Conservation (phyloP, 1,140 invertebrate species). For the Leptinotarsa lineolata region DNA sequence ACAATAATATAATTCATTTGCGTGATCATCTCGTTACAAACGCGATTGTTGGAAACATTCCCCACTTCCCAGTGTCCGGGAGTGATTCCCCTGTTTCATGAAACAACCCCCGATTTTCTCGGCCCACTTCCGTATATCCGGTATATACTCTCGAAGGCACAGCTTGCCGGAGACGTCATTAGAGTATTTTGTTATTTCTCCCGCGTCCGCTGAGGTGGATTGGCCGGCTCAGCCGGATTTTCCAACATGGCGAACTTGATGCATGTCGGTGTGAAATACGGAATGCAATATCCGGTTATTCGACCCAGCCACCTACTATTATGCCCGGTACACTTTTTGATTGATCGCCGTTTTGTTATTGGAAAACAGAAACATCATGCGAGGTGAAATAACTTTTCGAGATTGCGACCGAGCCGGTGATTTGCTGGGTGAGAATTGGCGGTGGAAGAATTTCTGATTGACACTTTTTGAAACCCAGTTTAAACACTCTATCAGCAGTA, state of each 20-base stretch:
- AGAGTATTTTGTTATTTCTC: constrained; percentile 6
- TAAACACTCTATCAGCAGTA: no score
- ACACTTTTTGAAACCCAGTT: no score
- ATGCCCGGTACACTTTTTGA: constrained; percentile 2
- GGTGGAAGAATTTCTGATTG: no score
- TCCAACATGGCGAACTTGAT: neutral
- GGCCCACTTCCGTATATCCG: neutral
- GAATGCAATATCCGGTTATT: constrained; percentile 6
- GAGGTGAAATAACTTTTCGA: neutral
- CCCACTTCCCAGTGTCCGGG: no score
- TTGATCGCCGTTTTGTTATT: neutral
- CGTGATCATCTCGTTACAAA: no score
- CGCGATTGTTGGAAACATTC: no score
- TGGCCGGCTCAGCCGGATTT: neutral
- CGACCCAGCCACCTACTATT: neutral
- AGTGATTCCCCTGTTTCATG: no score
- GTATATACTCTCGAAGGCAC: neutral
- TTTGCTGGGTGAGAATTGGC: no score
- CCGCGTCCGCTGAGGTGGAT: neutral
- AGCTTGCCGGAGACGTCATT: neutral
- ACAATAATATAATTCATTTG: no score
- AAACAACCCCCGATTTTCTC: neutral
- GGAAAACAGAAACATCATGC: neutral
- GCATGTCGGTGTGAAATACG: constrained; percentile 2
- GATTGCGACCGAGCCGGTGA: neutral